Base-by-base conservation (phyloP, 2,113 vertebrate genomes). In the Talpa occidentalis region DNA sequence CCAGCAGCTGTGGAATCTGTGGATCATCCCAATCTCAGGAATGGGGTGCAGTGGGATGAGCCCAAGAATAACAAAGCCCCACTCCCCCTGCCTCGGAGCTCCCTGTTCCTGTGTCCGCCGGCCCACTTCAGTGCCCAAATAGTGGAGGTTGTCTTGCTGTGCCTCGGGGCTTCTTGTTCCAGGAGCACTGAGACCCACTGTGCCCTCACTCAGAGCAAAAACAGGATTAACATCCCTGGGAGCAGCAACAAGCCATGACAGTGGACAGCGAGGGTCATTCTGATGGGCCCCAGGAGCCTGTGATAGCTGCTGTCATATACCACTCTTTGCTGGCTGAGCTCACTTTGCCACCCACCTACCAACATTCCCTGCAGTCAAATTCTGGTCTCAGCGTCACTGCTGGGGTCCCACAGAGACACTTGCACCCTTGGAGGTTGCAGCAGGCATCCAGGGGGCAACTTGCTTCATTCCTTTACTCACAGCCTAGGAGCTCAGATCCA, bases 71-170 rank as follows among this genome's bases (percentile, higher is more conserved):
- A 56, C 9, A 0, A 35, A 72, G 42, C 10, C 6, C 49, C 44
- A 19, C 6, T 22, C 4, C 3, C 59, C 24, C 24, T 9, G 3
- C 66, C 14, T 54, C 11, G 32, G 19, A 26, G 10, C 19, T 28
- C 54, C 21, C 35, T 52, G 28, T 21, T 44, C 2, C n/a, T 2
- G 62, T 0, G 40, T 3, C 19, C 28, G 6, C 47, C 42, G 73
- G 30, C 19, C 1, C 11, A 30, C 9, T 30, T 26, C 9, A 12
- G 16, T 21, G 10, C 64, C 42, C 22, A 26, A 30, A 21, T 24
- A 5, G 5, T 17, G 35, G 17, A 3, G 19, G 35, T n/a, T 52
- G 37, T 24, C 24, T 69, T 0, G 0, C 40, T 24, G 14, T 37
- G n/a, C 12, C 54, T 60, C 28, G 32, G 32, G 1, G 2, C 0